phyloP scores from a whole-genome alignment of 2,797 vertebrate genomes.

The Moxostoma hubbsi region DNA sequence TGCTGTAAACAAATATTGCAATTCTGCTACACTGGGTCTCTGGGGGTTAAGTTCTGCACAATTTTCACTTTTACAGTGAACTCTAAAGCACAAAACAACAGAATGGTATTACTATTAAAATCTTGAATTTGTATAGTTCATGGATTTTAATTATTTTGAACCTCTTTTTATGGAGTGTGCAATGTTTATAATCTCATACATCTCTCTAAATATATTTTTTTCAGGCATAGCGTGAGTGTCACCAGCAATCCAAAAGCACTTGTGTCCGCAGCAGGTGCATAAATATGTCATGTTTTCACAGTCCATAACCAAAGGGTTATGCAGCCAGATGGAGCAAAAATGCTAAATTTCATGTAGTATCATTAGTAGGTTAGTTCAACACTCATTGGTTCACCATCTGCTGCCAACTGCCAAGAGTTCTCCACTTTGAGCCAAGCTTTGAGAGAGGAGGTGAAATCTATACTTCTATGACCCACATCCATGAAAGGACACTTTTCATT shows the following conservation, averaged over 20 bases:
- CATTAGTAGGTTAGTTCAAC: constrained; percentile 89
- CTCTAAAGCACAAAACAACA: background rate
- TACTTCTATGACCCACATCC: constrained; percentile 42
- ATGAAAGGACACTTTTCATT: constrained; percentile 21
- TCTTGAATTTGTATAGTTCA: background rate
- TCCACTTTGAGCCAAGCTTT: constrained; percentile 39
- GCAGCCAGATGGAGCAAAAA: constrained; percentile 87
- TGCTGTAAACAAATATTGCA: too few species aligned
- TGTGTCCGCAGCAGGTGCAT: constrained; percentile 77
- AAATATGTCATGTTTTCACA: constrained; percentile 79
- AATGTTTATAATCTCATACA: too few species aligned
- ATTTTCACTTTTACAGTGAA: too few species aligned
- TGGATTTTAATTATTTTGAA: background rate
- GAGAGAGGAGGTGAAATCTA: constrained; percentile 51
- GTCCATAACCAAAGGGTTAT: constrained; percentile 72
- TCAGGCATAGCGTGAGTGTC: constrained; percentile 30
- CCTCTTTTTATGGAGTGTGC: background rate
- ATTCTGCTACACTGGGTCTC: too few species aligned
- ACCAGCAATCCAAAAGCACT: constrained; percentile 69
- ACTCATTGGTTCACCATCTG: constrained; percentile 95
- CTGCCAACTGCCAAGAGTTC: constrained; percentile 71
- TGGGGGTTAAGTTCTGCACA: too few species aligned
- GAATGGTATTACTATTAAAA: background rate
- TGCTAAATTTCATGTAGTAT: constrained; percentile 84
- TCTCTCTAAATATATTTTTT: background rate